Percentiles rank a stretch among this genome's conserved stretches.
Conservation (phyloP, 2,888 invertebrate species). For the Gerosis bhagava region DNA sequence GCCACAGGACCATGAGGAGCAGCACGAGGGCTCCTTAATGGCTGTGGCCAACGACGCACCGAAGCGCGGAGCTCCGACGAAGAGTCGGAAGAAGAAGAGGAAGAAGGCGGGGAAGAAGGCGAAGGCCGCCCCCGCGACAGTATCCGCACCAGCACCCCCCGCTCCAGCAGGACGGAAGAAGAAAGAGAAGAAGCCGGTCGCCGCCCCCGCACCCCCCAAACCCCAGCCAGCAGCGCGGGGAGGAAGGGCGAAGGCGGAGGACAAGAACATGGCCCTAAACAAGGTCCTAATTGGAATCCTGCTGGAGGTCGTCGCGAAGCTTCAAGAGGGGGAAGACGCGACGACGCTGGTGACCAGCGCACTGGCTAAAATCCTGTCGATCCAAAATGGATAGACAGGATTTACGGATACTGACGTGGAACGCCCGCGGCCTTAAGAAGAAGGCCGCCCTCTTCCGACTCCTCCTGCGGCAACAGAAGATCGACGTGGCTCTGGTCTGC, state of each 20-base stretch:
- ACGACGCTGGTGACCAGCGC: background rate
- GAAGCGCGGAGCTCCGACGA: background rate
- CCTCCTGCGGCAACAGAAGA: constrained; percentile 12
- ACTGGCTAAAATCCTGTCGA: background rate
- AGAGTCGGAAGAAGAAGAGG: constrained; percentile 4
- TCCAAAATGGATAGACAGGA: constrained; percentile 2
- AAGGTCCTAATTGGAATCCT: background rate
- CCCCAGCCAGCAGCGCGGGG: background rate
- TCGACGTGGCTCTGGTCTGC: too few relatives aligned
- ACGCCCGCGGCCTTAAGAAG: constrained; percentile 6
- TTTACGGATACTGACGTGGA: constrained; percentile 4
- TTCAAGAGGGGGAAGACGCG: background rate
- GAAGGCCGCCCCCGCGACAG: too few relatives aligned
- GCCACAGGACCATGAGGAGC: background rate
- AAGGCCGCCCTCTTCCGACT: constrained; percentile 11
- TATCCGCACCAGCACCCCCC: background rate
- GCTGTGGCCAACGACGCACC: background rate
- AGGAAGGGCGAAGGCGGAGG: constrained; percentile 1
- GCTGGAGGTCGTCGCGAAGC: background rate
- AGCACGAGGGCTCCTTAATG: constrained; percentile 14
- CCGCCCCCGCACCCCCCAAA: background rate
- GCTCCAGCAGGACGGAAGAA: background rate
- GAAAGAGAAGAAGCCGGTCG: background rate
- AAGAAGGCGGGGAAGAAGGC: constrained; percentile 13
- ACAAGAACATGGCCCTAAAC: background rate